phyloP scores from a whole-genome alignment of 2,797 vertebrate genomes.

The Aplochiton taeniatus region DNA sequence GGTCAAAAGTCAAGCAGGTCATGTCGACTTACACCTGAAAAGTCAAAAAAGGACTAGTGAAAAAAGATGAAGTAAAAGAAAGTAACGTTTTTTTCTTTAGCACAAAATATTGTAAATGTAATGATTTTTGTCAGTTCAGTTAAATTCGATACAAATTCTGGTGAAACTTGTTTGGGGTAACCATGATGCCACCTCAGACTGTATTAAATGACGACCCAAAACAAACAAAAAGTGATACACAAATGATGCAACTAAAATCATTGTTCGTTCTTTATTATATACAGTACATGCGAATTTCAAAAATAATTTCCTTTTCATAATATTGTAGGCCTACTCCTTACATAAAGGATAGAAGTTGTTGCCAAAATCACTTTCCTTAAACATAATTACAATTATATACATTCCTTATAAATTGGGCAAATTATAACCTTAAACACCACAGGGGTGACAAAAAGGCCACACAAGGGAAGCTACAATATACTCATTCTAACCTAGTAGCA shows the following conservation, averaged over 20 bases:
- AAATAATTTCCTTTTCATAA: constrained; percentile 60
- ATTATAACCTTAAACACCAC: constrained; percentile 69
- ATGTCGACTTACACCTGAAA: too few relatives aligned
- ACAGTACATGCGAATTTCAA: constrained; percentile 55
- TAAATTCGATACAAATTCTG: neutral
- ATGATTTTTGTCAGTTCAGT: neutral
- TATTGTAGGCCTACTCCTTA: constrained; percentile 60
- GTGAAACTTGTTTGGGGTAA: neutral
- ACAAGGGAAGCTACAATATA: constrained; percentile 59
- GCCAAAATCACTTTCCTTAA: constrained; percentile 64
- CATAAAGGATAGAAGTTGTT: constrained; percentile 48
- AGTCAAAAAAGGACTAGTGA: too few relatives aligned
- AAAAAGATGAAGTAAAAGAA: neutral
- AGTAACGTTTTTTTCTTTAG: neutral
- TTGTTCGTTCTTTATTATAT: constrained; percentile 62
- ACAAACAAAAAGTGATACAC: constrained; percentile 1
- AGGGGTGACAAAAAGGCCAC: constrained; percentile 62
- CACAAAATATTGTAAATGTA: neutral
- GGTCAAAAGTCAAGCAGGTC: too few relatives aligned
- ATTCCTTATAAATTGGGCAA: constrained; percentile 73
- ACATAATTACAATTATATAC: constrained; percentile 70
- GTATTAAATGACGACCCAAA: neutral
- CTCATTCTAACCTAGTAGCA: constrained; percentile 20
- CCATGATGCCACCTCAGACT: neutral
- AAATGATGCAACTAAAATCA: constrained; percentile 23